Percentiles rank a stretch among this genome's conserved stretches.
These are phyloP conservation scores for Zaprionus taronus DNA, from an alignment of 1,140 invertebrate genomes.

Conservation along the genomic window DNA sequence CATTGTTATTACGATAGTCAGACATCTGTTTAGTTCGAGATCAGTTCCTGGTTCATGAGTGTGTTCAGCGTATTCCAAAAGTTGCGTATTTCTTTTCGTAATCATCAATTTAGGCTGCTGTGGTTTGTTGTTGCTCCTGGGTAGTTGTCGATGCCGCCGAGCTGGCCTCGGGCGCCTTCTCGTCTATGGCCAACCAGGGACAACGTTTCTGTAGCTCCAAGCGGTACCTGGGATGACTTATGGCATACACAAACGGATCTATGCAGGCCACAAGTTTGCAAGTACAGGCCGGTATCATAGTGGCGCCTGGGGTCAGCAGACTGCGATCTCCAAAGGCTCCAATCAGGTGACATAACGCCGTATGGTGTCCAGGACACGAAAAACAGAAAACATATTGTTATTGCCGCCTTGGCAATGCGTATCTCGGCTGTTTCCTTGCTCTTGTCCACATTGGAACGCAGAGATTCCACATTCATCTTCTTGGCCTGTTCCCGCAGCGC, in stretches of 20 bases:
- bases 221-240: conserved; percentile 93
- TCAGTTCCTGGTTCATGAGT: conserved; percentile 20
- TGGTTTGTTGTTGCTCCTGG: conserved; percentile 63
- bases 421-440: conserved; percentile 90
- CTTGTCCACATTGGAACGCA: conserved; percentile 89
- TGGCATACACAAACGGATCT: conserved; percentile 93
- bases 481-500: conserved; percentile 92
- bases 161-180: conserved; percentile 84
- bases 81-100: neutral
- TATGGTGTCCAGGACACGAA: conserved; percentile 94
- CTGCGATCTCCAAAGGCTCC: conserved; percentile 92
- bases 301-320: conserved; percentile 91
- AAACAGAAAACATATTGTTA: conserved; percentile 92
- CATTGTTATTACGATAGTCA: conserved; percentile 29
- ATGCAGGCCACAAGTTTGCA: conserved; percentile 94
- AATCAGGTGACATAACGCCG: conserved; percentile 89
- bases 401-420: conserved; percentile 92
- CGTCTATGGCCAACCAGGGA: conserved; percentile 87
- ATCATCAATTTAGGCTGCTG: conserved; percentile 43
- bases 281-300: conserved; percentile 93
- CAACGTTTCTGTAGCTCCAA: conserved; percentile 87
- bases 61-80: conserved; percentile 12
- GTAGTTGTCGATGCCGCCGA: conserved; percentile 73
- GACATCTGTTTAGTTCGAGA: neutral
- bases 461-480: conserved; percentile 95